These are phyloP conservation scores for Flabesymbios commensalis DNA, from an alignment of 2,888 invertebrate genomes.

Conservation along the genomic window DNA sequence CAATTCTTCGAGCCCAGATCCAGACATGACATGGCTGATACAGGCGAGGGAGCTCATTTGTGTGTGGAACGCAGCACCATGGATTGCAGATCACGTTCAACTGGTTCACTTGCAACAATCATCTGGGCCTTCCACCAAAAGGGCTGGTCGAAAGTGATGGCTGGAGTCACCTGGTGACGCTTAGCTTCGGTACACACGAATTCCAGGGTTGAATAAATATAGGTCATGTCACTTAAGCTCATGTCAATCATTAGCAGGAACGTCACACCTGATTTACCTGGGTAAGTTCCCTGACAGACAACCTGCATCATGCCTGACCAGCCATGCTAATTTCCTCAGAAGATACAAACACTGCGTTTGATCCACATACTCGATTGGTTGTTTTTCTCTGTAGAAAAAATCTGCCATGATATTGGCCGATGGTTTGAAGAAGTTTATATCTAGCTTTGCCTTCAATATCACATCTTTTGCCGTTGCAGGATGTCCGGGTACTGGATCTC, in stretches of 20 bases:
- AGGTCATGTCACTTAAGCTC: too few species aligned
- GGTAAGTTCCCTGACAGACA: slow-evolving; percentile 20
- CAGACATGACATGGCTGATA: slow-evolving; percentile 36
- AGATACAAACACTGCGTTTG: neutral
- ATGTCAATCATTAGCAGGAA: slow-evolving; percentile 39
- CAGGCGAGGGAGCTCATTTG: slow-evolving; percentile 37
- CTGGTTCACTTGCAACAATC: slow-evolving; percentile 13
- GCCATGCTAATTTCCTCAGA: neutral
- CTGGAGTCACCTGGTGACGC: slow-evolving; percentile 21
- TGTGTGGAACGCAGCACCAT: slow-evolving; percentile 29
- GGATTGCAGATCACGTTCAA: slow-evolving; percentile 15
- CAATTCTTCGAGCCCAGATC: slow-evolving; percentile 34
- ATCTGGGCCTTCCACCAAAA: slow-evolving; percentile 31
- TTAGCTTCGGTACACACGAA: slow-evolving; percentile 23
- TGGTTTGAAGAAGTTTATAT: neutral
- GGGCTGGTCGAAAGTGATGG: slow-evolving; percentile 38
- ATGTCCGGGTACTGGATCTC: neutral
- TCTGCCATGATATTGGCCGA: neutral
- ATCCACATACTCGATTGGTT: neutral
- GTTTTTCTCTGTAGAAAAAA: too few species aligned
- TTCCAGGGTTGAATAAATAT: slow-evolving; percentile 30
- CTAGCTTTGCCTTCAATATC: neutral
- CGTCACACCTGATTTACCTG: slow-evolving; percentile 30
- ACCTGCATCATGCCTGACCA: slow-evolving; percentile 9
- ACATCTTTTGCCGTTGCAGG: neutral